phyloP scores from a whole-genome alignment of 2,888 invertebrate species.

The Drosophila villosipedis region DNA sequence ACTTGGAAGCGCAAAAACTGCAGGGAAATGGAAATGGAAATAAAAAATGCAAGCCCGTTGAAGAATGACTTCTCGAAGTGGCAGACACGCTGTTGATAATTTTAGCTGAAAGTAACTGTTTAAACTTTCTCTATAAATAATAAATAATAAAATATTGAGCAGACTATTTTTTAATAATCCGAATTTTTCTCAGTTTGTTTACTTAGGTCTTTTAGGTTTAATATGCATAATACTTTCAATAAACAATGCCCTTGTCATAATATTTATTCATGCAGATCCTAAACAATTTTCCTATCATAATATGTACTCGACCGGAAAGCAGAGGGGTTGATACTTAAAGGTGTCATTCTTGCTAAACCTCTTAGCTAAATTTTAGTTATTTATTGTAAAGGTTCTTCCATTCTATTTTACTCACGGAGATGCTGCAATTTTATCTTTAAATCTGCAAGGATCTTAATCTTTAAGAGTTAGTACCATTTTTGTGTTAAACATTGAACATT shows the following conservation, averaged over 20 bases:
- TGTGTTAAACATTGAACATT: background rate
- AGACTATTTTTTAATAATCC: background rate
- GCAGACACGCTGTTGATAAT: background rate
- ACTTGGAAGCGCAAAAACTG: slow-evolving; percentile 21
- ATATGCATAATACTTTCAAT: background rate
- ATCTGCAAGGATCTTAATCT: no score
- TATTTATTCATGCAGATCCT: background rate
- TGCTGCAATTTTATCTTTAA: background rate
- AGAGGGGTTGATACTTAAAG: background rate
- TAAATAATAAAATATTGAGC: background rate
- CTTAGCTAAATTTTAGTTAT: background rate
- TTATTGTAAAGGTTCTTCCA: background rate
- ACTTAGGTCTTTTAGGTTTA: background rate
- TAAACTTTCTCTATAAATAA: background rate
- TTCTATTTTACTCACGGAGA: background rate
- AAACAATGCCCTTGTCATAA: no score
- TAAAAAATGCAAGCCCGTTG: background rate
- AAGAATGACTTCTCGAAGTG: background rate
- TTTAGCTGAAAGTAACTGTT: background rate
- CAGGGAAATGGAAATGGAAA: background rate
- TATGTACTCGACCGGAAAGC: background rate
- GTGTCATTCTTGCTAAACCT: background rate
- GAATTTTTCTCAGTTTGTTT: background rate
- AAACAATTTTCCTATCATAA: background rate
- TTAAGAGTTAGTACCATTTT: background rate